phyloP scores from a whole-genome alignment of 37 sponge, comb jelly and placozoan genomes.

The Sycon ciliatum region DNA sequence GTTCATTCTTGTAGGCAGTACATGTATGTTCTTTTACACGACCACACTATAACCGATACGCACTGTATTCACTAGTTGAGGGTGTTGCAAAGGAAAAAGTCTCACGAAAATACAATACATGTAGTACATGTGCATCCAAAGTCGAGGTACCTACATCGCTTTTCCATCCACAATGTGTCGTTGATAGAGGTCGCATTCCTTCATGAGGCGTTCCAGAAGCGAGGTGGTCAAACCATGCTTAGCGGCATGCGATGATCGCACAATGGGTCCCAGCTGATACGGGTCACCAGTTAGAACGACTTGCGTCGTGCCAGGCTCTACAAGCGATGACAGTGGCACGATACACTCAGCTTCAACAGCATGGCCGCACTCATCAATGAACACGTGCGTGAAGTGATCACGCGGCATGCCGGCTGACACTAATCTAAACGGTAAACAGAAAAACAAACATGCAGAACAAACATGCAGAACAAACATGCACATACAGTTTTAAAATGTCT shows the following conservation, averaged over 20 bases:
- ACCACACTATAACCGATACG: too few relatives aligned
- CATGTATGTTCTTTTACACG: background rate
- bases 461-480: too few relatives aligned
- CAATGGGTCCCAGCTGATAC: conserved; percentile 59
- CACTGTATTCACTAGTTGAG: too few relatives aligned
- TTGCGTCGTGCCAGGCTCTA: conserved; percentile 13
- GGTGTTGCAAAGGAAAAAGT: too few relatives aligned
- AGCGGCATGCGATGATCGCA: conserved; percentile 35
- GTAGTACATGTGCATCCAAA: too few relatives aligned
- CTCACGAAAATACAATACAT: too few relatives aligned
- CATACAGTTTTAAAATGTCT: too few relatives aligned
- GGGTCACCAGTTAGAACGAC: conserved; percentile 68
- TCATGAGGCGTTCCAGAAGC: conserved; percentile 64
- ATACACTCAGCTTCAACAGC: conserved; percentile 69
- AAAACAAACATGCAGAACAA: too few relatives aligned
- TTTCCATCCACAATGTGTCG: too few relatives aligned
- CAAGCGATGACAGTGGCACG: conserved; percentile 37
- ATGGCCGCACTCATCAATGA: conserved; percentile 75
- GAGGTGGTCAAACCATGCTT: conserved; percentile 47
- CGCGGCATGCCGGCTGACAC: conserved; percentile 18
- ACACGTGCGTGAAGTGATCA: conserved; percentile 59
- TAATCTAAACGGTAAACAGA: background rate
- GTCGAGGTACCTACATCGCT: too few relatives aligned
- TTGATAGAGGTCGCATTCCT: conserved; percentile 28
- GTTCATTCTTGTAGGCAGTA: background rate